Percentiles rank a stretch among this genome's conserved stretches.
Evolutionary conservation across 2,113 vertebrate species (phyloP).

Genomic region (Ivindomyrus marchei): DNA sequence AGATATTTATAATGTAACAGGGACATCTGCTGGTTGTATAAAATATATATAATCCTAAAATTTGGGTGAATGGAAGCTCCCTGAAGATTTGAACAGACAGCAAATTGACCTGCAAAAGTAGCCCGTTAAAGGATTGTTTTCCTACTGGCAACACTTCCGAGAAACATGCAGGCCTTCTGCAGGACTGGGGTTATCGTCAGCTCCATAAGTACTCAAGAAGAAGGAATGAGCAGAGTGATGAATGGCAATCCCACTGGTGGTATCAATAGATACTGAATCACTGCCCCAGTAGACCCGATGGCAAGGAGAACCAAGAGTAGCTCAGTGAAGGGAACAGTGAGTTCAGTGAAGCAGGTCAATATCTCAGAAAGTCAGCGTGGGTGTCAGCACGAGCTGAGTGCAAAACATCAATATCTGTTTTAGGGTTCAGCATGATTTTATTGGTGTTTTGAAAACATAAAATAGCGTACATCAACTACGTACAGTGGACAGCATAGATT

Average conservation of each 20-base stretch:
- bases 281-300: background rate
- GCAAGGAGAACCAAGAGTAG: background rate
- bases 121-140: slow-evolving; percentile 5
- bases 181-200: background rate
- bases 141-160: background rate
- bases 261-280: slow-evolving; percentile 1
- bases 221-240: background rate
- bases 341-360: background rate
- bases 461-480: background rate
- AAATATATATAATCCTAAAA: slow-evolving; percentile 13
- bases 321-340: background rate
- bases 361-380: background rate
- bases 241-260: slow-evolving; percentile 7
- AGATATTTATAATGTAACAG: slow-evolving; percentile 26
- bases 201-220: background rate
- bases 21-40: slow-evolving; percentile 25
- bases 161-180: background rate
- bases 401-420: background rate
- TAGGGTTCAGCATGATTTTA: background rate
- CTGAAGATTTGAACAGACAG: slow-evolving; percentile 1
- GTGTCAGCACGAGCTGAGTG: background rate
- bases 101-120: slow-evolving; percentile 7
- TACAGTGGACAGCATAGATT: background rate
- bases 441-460: background rate
- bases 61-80: background rate